phyloP scores from a whole-genome alignment of 2,797 vertebrate genomes.

The Bradypus variegatus region DNA sequence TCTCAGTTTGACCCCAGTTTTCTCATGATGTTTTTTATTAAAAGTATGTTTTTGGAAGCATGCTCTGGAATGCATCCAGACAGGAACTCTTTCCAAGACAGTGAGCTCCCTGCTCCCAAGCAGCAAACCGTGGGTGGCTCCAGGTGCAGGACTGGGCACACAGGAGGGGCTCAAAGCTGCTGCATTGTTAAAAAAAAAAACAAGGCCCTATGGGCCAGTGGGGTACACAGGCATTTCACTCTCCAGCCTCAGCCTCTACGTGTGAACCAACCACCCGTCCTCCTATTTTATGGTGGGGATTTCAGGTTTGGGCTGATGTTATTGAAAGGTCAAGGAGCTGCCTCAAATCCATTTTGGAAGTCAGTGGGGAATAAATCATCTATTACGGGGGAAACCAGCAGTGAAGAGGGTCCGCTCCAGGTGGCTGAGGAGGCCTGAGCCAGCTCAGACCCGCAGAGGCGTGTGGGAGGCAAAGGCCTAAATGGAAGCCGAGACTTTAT shows the following conservation, averaged over 20 bases:
- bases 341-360: constrained; percentile 39
- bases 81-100: background rate
- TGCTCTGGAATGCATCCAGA: constrained; percentile 13
- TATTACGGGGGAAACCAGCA: background rate
- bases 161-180: rapidly evolving
- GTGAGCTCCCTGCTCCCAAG: background rate
- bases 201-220: background rate
- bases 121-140: background rate
- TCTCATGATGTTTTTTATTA: constrained; percentile 30
- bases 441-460: rapidly evolving
- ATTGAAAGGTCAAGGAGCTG: constrained; percentile 35
- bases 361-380: background rate
- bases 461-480: background rate
- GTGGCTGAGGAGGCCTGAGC: background rate
- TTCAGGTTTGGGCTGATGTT: background rate
- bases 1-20: constrained; percentile 28
- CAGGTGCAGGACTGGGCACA: background rate
- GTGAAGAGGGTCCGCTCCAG: background rate
- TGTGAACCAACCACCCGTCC: background rate
- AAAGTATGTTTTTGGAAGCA: constrained; percentile 33
- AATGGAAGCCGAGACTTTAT: background rate
- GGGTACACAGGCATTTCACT: background rate
- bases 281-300: background rate
- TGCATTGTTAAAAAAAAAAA: background rate
- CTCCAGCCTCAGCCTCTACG: rapidly evolving